These are phyloP conservation scores for Lagorchestes hirsutus DNA, from an alignment of 2,797 vertebrate species.

Conservation along the genomic window DNA sequence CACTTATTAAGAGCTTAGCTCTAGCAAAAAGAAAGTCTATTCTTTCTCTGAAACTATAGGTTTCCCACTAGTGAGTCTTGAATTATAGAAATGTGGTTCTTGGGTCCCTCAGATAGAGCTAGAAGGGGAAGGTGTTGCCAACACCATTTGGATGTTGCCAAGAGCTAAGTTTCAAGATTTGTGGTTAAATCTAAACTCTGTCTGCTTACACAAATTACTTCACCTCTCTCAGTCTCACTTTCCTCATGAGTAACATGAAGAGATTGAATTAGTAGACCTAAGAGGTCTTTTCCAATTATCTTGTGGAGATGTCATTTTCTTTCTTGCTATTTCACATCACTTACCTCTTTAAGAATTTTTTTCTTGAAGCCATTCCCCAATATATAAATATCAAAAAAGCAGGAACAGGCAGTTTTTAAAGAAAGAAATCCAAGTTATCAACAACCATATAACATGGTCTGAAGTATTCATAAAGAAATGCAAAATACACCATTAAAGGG, in stretches of 20 bases:
- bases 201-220: neutral
- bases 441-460: neutral
- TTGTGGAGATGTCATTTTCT: neutral
- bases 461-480: neutral
- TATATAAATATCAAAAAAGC: neutral
- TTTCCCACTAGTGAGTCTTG: neutral
- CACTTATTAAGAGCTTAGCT: neutral
- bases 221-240: neutral
- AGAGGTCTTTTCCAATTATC: neutral
- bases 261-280: neutral
- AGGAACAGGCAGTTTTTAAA: neutral
- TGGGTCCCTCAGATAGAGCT: neutral
- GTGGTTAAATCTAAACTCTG: neutral
- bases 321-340: neutral
- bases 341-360: neutral
- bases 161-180: neutral
- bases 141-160: neutral
- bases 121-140: neutral
- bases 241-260: neutral
- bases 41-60: neutral
- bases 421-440: neutral
- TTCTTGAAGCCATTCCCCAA: neutral
- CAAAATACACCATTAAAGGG: neutral
- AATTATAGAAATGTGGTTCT: neutral
- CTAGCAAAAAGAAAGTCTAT: neutral